These are phyloP conservation scores for Liasis olivaceus DNA, from an alignment of 2,797 vertebrate genomes.

Conservation along the genomic window DNA sequence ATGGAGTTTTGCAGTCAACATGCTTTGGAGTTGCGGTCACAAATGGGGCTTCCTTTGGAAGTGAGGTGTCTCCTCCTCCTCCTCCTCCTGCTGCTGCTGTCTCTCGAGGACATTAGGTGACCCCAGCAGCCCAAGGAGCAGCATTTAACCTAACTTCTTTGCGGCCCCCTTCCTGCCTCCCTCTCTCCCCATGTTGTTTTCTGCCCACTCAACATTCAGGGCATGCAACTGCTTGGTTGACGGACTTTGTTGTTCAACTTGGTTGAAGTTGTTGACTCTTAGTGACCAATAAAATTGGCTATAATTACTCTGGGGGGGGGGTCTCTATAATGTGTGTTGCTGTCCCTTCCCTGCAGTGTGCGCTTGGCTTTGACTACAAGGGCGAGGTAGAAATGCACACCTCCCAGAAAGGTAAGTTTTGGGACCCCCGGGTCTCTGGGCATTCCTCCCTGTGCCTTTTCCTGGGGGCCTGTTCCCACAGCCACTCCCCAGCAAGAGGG, in stretches of 20 bases:
- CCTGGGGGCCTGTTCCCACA: not conserved
- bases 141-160: not conserved
- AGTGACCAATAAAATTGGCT: not conserved
- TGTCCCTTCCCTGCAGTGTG: conserved; percentile 80
- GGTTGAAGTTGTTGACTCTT: not conserved
- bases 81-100: too few species aligned
- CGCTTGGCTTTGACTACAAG: conserved; percentile 93
- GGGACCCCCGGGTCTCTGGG: not conserved
- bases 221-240: not conserved
- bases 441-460: too few species aligned
- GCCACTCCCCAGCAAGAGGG: too few species aligned
- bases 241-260: too few species aligned
- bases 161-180: not conserved
- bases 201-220: not conserved
- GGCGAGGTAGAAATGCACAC: conserved; percentile 86
- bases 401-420: conserved; percentile 86
- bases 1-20: not conserved
- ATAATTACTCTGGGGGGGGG: not conserved
- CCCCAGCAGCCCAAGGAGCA: not conserved
- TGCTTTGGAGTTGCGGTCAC: not conserved
- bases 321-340: not conserved
- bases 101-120: not conserved
- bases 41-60: not conserved
- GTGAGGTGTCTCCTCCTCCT: not conserved
- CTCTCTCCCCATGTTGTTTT: not conserved